Base-by-base conservation (phyloP, 2,797 vertebrate species). In the Percopsis omiscomaycus region DNA sequence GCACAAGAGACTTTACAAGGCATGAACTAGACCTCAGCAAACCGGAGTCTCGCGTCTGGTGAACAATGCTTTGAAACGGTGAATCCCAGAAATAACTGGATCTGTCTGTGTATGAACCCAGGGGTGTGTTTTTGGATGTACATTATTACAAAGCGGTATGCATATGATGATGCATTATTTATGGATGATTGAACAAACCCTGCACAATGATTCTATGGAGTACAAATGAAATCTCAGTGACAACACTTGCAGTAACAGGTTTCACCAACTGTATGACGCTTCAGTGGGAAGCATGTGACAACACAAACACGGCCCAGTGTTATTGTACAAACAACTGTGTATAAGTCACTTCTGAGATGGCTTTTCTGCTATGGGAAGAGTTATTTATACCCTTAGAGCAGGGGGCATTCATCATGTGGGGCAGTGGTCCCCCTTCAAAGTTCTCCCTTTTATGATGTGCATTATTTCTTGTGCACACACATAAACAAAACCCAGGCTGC, bases 381-480 rank as follows among this genome's bases (percentile, higher is more conserved):
- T 90, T 92, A 91, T 92, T 91, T 91, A 92, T 88, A 89, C 82
- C 79, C 30, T 71, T 68, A 71, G 86, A 89, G 84, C 87, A 75
- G 77, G 80, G 68, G 76, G 66, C 82, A 91, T 92, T 86, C 77
- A 90, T 92, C 91, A 92, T 88, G 53, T 27, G 54, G 83, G 82
- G 81, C 89, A 90, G 89, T 85, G 81, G 88, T 85, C 91, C 85
- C 83, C 86, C 90, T 91, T 89, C 86, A 90, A 92, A 92, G 89
- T 88, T 87, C 85, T 85, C 84, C 81, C 79, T 87, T 90, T 89
- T 91, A 91, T 91, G 92, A 93, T 84, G 89, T 93, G 94, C 91
- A 92, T 91, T 94, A 94, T 94, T 95, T 94, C 93, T 93, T 81
- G 79, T 90, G 84, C 88, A 78, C 89, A 88, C 84, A 89, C 89